Percentiles rank a stretch among this genome's conserved stretches.
phyloP scores from a whole-genome alignment of 2,113 vertebrate genomes.

The Heptranchias perlo region DNA sequence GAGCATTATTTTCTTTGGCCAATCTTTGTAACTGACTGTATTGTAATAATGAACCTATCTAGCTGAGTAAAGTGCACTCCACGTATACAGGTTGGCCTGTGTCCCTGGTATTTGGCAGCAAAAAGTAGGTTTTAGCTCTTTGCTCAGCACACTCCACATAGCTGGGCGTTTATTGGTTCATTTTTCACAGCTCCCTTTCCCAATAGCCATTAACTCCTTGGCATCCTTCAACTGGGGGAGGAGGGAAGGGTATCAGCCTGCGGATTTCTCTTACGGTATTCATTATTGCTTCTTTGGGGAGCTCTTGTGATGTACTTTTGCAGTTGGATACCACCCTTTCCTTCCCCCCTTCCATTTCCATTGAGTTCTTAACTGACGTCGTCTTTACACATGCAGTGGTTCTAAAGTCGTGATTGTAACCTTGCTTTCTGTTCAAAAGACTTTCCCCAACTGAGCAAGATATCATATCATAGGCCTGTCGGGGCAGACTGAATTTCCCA shows the following conservation, averaged over 20 bases:
- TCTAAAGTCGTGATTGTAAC: too few species aligned
- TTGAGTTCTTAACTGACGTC: not conserved
- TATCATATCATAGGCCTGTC: too few species aligned
- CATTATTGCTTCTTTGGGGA: not conserved
- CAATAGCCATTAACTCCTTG: not conserved
- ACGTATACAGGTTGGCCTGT: not conserved
- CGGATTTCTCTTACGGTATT: not conserved
- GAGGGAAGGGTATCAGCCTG: not conserved
- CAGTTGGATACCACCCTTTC: not conserved
- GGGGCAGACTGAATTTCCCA: too few species aligned
- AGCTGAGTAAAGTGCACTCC: not conserved
- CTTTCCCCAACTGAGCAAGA: not conserved
- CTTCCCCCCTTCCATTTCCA: too few species aligned
- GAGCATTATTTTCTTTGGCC: not conserved
- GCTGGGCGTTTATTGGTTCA: not conserved
- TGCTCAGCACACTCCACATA: not conserved
- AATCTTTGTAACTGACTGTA: not conserved
- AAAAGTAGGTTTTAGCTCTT: not conserved
- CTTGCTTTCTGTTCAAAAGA: too few species aligned
- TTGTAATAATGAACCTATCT: not conserved
- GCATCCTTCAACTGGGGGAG: not conserved
- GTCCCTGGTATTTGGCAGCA: not conserved
- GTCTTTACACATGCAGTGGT: not conserved
- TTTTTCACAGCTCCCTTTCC: not conserved
- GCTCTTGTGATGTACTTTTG: not conserved